phyloP scores from a whole-genome alignment of 2,113 vertebrate species.

The Orcinus orca region DNA sequence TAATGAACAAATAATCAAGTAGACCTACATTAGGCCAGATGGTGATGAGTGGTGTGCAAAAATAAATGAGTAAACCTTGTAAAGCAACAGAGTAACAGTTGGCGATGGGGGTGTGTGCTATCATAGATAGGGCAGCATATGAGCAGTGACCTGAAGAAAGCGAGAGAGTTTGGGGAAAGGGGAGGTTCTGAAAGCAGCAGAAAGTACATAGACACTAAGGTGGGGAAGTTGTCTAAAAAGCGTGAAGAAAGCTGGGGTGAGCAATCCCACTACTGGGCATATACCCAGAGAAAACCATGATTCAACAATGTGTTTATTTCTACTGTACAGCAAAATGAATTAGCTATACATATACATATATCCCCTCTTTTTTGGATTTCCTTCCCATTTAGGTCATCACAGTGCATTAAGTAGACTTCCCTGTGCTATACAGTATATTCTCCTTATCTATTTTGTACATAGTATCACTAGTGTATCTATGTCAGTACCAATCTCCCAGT shows the following conservation, averaged over 20 bases:
- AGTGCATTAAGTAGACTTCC: too few species aligned
- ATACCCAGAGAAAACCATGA: too few species aligned
- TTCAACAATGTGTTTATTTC: too few species aligned
- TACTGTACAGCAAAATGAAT: too few species aligned
- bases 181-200: not conserved
- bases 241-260: not conserved
- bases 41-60: not conserved
- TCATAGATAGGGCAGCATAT: not conserved
- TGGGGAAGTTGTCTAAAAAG: not conserved
- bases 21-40: not conserved
- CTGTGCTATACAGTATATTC: too few species aligned
- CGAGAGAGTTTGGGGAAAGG: not conserved
- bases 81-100: not conserved
- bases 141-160: not conserved
- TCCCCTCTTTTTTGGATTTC: too few species aligned
- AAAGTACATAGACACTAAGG: not conserved
- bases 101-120: not conserved
- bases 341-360: too few species aligned
- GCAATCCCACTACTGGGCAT: not conserved
- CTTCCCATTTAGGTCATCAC: too few species aligned
- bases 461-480: too few species aligned
- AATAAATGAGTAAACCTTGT: not conserved
- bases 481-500: too few species aligned
- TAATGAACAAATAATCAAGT: slow-evolving; percentile 17
- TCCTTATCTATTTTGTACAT: too few species aligned